These are phyloP conservation scores for Nebria salina DNA, from an alignment of 2,888 invertebrate genomes.

Conservation along the genomic window DNA sequence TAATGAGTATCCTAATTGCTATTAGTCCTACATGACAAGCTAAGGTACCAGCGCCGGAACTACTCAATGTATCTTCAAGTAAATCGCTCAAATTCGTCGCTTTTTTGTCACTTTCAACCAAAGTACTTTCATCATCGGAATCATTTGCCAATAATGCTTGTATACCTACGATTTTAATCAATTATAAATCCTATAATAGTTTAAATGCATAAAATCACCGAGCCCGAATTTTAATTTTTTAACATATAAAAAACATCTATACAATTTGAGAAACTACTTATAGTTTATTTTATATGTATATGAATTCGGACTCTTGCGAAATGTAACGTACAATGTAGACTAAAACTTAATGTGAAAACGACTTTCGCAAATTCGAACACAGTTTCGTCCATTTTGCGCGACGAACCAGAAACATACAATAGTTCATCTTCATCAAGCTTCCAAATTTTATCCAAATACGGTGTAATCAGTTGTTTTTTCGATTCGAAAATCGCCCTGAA, in stretches of 20 bases:
- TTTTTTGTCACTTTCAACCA: conserved; percentile 44
- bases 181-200: neutral
- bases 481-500: conserved; percentile 28
- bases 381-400: conserved; percentile 31
- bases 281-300: neutral
- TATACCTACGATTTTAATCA: conserved; percentile 8
- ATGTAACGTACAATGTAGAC: conserved; percentile 28
- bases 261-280: neutral
- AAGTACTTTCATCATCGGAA: conserved; percentile 32
- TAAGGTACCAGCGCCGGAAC: conserved; percentile 36
- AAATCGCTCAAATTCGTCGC: conserved; percentile 48
- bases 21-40: conserved; percentile 49
- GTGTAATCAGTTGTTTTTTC: conserved; percentile 37
- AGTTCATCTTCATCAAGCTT: conserved; percentile 42
- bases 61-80: conserved; percentile 50
- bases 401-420: conserved; percentile 32
- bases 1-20: conserved; percentile 49
- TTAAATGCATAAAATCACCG: neutral
- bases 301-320: neutral
- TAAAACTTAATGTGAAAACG: conserved; percentile 38
- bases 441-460: conserved; percentile 48
- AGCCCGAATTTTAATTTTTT: neutral
- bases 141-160: conserved; percentile 27
- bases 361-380: conserved; percentile 34
- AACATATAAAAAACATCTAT: neutral